phyloP scores from a whole-genome alignment of 2,797 vertebrate species.

The Hypotaenidia okinawae region DNA sequence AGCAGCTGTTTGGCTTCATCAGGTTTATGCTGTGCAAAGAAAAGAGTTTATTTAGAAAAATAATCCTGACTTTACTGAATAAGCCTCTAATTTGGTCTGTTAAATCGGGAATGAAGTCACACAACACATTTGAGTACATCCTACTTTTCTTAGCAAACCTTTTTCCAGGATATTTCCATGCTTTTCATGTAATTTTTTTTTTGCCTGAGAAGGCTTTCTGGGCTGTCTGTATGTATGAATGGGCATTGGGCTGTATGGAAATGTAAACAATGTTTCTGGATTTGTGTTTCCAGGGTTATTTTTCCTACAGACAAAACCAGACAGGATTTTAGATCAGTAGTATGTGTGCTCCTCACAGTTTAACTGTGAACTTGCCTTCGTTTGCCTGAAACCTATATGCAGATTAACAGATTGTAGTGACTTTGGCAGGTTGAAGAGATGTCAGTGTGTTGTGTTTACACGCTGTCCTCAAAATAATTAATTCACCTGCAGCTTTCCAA shows the following conservation, averaged over 20 bases:
- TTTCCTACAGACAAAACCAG: rapidly evolving
- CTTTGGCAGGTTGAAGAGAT: neutral
- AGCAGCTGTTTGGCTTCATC: neutral
- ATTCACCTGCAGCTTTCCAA: neutral
- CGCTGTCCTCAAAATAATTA: neutral
- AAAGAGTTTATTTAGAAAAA: too few species aligned
- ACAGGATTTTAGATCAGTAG: neutral
- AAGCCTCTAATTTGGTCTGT: neutral
- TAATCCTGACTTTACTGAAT: neutral
- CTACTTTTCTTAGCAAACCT: neutral
- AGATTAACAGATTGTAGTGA: neutral
- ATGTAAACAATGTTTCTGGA: rapidly evolving
- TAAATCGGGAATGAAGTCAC: rapidly evolving
- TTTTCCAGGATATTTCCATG: rapidly evolving
- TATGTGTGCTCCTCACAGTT: rapidly evolving
- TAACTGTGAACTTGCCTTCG: rapidly evolving
- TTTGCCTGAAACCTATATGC: neutral
- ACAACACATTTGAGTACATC: rapidly evolving
- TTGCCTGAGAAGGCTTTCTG: rapidly evolving
- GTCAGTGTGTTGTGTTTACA: neutral
- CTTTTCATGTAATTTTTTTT: neutral
- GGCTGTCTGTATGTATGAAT: rapidly evolving
- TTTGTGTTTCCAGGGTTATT: neutral
- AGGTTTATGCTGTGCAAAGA: rapidly evolving
- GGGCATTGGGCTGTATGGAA: neutral